Conservation (phyloP, 1,140 invertebrate species). For the Anastrepha ludens region DNA sequence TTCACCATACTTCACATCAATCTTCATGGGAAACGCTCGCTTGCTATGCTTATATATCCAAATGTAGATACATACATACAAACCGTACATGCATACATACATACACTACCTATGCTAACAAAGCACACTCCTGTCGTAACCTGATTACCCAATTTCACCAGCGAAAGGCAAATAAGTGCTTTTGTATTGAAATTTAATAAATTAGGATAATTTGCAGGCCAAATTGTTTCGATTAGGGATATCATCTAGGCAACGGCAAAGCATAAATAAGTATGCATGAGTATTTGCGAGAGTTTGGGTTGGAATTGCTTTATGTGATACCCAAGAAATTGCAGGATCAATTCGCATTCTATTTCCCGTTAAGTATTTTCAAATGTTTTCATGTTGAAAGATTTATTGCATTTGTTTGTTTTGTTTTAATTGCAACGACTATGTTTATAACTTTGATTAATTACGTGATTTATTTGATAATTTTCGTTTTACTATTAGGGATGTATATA, state of each 20-base stretch:
- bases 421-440: not conserved
- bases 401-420: too few relatives aligned
- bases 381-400: not conserved
- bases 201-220: conserved; percentile 1
- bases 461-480: not conserved
- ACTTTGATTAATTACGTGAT: conserved; percentile 14
- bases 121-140: not conserved
- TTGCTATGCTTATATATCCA: too few relatives aligned
- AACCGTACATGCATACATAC: too few relatives aligned
- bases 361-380: not conserved
- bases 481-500: not conserved
- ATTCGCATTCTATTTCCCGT: not conserved
- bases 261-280: not conserved
- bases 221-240: conserved; percentile 42
- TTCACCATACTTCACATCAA: too few relatives aligned
- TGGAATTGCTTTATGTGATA: not conserved
- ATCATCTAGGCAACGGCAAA: not conserved
- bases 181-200: conserved; percentile 49
- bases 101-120: too few relatives aligned
- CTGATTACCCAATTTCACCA: not conserved
- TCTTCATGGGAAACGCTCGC: too few relatives aligned
- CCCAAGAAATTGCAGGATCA: not conserved
- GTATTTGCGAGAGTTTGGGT: not conserved
- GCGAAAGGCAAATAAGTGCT: not conserved
- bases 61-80: too few relatives aligned